Conservation (phyloP, 2,797 vertebrate species). For the Catostomus latipinnis region DNA sequence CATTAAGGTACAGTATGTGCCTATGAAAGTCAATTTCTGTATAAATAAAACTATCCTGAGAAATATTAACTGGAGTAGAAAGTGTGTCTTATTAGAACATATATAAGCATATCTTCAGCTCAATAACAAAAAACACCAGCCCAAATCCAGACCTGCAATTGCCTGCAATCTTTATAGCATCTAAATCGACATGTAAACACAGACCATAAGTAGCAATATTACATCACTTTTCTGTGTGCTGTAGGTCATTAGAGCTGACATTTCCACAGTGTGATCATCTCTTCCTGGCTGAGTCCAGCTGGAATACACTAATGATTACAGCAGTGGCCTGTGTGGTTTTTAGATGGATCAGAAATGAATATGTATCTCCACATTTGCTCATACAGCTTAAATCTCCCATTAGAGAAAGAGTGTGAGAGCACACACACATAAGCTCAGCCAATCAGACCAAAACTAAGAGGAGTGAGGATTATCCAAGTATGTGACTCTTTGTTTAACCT, state of each 20-base stretch:
- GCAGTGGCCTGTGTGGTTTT: slow-evolving; percentile 30
- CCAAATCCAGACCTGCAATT: not conserved
- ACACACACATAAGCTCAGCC: slow-evolving; percentile 54
- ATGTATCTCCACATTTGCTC: slow-evolving; percentile 51
- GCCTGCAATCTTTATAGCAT: not conserved
- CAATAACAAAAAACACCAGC: not conserved
- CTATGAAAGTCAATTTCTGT: too few relatives aligned
- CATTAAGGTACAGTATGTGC: too few relatives aligned
- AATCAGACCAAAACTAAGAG: slow-evolving; percentile 45
- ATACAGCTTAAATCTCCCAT: slow-evolving; percentile 46
- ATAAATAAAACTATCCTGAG: too few relatives aligned
- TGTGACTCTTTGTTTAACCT: slow-evolving; percentile 63
- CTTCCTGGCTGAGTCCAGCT: slow-evolving; percentile 13
- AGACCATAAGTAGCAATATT: slow-evolving; percentile 16
- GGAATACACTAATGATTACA: slow-evolving; percentile 51
- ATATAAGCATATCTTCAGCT: not conserved
- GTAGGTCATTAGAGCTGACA: slow-evolving; percentile 37
- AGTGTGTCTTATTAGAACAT: too few relatives aligned
- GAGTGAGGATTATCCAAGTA: slow-evolving; percentile 54
- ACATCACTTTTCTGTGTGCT: slow-evolving; percentile 6
- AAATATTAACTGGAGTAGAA: too few relatives aligned
- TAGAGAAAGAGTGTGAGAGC: slow-evolving; percentile 30
- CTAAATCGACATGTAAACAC: slow-evolving; percentile 13
- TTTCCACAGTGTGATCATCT: slow-evolving; percentile 34
- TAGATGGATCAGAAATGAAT: slow-evolving; percentile 53